Evolutionary conservation across 2,888 invertebrate species (phyloP).

Genomic region (Apamea anceps): DNA sequence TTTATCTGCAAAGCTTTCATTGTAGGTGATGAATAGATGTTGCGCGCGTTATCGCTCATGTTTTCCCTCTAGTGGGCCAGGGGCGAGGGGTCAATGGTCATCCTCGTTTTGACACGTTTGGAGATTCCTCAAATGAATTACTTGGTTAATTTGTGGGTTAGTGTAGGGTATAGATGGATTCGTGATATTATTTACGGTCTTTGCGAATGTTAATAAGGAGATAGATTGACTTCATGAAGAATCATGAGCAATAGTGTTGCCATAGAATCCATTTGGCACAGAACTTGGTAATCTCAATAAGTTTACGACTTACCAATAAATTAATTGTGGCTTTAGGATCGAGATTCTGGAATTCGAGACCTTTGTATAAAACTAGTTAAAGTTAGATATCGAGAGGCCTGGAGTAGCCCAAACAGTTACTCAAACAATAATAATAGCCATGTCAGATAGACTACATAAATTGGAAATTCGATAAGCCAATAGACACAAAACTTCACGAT

Average conservation of each 20-base stretch:
- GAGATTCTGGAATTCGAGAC: not conserved
- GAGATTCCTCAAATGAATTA: conserved; percentile 32
- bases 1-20: conserved; percentile 64
- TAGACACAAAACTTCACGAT: conserved; percentile 8
- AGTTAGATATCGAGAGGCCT: not conserved
- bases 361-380: not conserved
- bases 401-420: not conserved
- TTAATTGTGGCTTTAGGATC: not conserved
- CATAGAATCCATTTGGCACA: conserved; percentile 28
- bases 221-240: conserved; percentile 5
- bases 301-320: conserved; percentile 15
- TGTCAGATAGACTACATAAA: conserved; percentile 16
- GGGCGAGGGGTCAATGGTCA: conserved; percentile 39
- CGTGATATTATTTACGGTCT: conserved; percentile 4
- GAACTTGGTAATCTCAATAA: conserved; percentile 5
- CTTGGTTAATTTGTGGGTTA: conserved; percentile 19
- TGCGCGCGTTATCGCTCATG: conserved; percentile 53
- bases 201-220: conserved; percentile 4
- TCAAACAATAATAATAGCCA: conserved; percentile 37
- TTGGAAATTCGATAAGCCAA: conserved; percentile 27
- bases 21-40: conserved; percentile 64
- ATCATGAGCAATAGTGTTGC: not conserved
- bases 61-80: conserved; percentile 42
- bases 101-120: conserved; percentile 30
- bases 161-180: not conserved